Evolutionary conservation across 1,140 invertebrate species (phyloP).

Genomic region (Mercenaria mercenaria): DNA sequence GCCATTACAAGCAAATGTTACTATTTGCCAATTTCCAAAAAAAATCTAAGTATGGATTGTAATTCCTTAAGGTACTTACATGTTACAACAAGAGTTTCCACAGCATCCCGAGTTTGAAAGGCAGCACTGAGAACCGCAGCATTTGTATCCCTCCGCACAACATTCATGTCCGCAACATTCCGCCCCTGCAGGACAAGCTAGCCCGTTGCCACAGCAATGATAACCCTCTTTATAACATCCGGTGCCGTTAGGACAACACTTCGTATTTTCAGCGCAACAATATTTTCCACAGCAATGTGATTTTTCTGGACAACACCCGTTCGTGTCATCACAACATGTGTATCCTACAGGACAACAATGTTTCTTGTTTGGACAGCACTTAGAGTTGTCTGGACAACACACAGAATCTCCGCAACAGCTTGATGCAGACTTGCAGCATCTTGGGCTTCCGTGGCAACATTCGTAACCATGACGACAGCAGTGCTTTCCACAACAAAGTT

Average conservation of each 20-base stretch:
- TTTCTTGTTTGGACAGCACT: slow-evolving; percentile 51
- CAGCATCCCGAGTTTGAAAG: neutral
- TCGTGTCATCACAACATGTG: slow-evolving; percentile 37
- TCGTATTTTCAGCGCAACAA: slow-evolving; percentile 34
- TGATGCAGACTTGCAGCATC: slow-evolving; percentile 35
- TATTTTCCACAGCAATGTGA: slow-evolving; percentile 52
- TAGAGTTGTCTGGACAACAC: slow-evolving; percentile 37
- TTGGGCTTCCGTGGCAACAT: slow-evolving; percentile 46
- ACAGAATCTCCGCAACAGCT: slow-evolving; percentile 52
- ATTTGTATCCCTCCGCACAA: slow-evolving; percentile 13
- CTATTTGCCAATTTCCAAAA: no score
- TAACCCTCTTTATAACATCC: slow-evolving; percentile 47
- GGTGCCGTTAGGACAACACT: slow-evolving; percentile 49
- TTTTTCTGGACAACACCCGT: slow-evolving; percentile 42
- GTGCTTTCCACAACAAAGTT: slow-evolving; percentile 54
- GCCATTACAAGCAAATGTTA: no score
- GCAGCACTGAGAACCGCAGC: slow-evolving; percentile 10
- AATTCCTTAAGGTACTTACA: no score
- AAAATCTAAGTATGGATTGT: no score
- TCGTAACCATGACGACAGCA: slow-evolving; percentile 56
- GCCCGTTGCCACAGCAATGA: slow-evolving; percentile 42
- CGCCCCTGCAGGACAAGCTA: slow-evolving; percentile 18
- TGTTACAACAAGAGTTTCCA: slow-evolving; percentile 28
- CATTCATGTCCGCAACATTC: slow-evolving; percentile 31
- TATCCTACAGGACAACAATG: slow-evolving; percentile 45